These are phyloP conservation scores for Odontesthes bonariensis DNA, from an alignment of 2,113 vertebrate species.

Conservation along the genomic window DNA sequence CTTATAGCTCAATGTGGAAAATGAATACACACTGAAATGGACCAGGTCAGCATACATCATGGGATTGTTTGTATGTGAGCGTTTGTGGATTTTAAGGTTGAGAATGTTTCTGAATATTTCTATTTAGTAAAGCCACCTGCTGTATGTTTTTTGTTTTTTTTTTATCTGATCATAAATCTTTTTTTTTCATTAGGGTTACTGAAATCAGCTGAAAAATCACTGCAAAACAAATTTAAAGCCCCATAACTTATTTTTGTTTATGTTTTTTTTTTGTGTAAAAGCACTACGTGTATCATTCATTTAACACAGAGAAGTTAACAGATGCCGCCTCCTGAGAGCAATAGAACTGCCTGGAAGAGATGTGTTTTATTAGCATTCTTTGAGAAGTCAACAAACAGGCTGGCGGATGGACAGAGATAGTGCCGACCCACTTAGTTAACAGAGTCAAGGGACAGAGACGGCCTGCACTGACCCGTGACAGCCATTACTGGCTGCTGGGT, in stretches of 20 bases:
- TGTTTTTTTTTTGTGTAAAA: neutral
- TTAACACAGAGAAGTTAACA: conserved; percentile 23
- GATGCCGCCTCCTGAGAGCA: neutral
- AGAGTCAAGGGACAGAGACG: conserved; percentile 52
- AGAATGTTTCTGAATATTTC: conserved; percentile 17
- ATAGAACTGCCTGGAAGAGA: conserved; percentile 20
- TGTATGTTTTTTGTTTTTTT: conserved; percentile 7
- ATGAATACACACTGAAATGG: conserved; percentile 55
- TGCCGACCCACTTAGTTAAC: conserved; percentile 60
- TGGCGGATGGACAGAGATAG: conserved; percentile 58
- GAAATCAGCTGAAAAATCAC: neutral
- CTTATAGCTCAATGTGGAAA: conserved; percentile 57
- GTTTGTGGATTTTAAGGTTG: conserved; percentile 1
- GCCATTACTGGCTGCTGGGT: conserved; percentile 39
- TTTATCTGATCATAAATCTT: neutral
- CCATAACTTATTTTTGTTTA: neutral
- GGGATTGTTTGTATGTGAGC: conserved; percentile 1
- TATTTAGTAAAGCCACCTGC: conserved; percentile 69
- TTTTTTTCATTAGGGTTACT: rapidly evolving
- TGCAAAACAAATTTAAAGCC: neutral
- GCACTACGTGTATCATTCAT: neutral
- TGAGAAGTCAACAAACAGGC: conserved; percentile 45
- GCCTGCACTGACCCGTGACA: conserved; percentile 64
- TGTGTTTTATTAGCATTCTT: conserved; percentile 57
- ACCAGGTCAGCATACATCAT: conserved; percentile 34